A percentile compares a stretch with the other conserved stretches of the same genome.
Conservation (phyloP, 2,113 vertebrate species). For the Percopsis transmontana region DNA sequence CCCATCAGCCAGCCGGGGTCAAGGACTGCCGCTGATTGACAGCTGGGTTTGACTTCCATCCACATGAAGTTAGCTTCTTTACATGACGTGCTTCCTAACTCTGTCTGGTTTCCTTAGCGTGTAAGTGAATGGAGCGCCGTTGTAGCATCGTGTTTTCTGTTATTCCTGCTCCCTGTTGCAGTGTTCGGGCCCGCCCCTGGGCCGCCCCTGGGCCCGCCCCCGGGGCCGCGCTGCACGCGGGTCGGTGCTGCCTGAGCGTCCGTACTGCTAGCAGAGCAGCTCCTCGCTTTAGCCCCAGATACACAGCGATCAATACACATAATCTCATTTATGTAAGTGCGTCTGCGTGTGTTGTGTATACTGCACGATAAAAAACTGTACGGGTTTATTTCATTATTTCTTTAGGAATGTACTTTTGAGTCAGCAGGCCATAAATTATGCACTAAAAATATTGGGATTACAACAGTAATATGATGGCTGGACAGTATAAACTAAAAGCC, state of each 20-base stretch:
- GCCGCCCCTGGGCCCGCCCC: constrained; percentile 71
- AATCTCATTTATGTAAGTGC: constrained; percentile 50
- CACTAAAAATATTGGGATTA: not conserved
- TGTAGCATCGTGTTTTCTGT: constrained; percentile 66
- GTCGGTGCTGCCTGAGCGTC: constrained; percentile 51
- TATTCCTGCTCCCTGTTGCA: constrained; percentile 71
- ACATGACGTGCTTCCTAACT: constrained; percentile 59
- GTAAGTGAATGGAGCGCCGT: constrained; percentile 59
- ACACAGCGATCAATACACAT: constrained; percentile 24
- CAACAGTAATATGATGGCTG: no score
- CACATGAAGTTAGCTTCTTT: constrained; percentile 55
- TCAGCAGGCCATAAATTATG: not conserved
- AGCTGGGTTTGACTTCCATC: constrained; percentile 47
- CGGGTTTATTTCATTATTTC: not conserved
- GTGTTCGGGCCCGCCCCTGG: constrained; percentile 69
- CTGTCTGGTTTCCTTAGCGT: constrained; percentile 37
- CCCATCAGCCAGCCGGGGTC: constrained; percentile 60
- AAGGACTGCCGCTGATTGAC: constrained; percentile 67
- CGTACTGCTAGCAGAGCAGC: constrained; percentile 37
- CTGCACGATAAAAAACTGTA: not conserved
- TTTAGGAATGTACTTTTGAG: not conserved
- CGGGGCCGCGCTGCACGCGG: no score
- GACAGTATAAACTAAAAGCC: no score
- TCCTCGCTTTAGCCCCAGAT: constrained; percentile 25
- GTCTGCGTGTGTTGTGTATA: not conserved